Evolutionary conservation across 2,888 invertebrate genomes (phyloP), one percentile per base, ranked within the genome.

Genomic region (Protodeltote pygarga): DNA sequence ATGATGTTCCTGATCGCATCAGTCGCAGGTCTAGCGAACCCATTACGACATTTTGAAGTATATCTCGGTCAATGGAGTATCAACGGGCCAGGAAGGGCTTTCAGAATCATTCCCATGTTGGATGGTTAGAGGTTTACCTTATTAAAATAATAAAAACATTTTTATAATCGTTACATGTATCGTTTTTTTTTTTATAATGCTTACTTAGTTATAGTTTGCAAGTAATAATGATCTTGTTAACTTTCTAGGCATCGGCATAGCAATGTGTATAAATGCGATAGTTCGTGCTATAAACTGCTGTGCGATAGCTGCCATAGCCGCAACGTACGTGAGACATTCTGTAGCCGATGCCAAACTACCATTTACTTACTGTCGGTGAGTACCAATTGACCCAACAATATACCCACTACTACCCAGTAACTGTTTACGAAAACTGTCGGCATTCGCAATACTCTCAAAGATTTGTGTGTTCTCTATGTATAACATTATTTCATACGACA

Each of bases 21-120:
- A 11, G 80, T 87, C 17, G 71, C 49, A 5, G 14, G 62, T 16
- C 69, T 90, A 2, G 91, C 84, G 1, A 91, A 87, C 64, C 90
- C 90, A 0, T 38, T 87, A 60, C 85, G 92, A 5, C 90, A 91
- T 63, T 92, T 91, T 45, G 91, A 92, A 65, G 79, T 90, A 8
- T 92, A 89, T 44, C 80, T 91, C 10, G 91, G 91, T 2, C 89
- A 92, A 50, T 92, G 91, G 92, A 91, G 89, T 51, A 81, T 91
- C 40, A 89, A 86, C 33, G 91, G 91, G 0, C 91, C 91, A 0
- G 91, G 91, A 1, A 83, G 91, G 3, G 90, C 91, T 3, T 91
- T 91, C 48, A 79, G 87, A 3, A 84, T 89, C 19, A 66, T 89
- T 54, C 89, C 92, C 14, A 75, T 89, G 73, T 65, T 89, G 29